Base-by-base conservation (phyloP, 2,888 invertebrate species). In the Aphelenchoides bicaudatus region DNA sequence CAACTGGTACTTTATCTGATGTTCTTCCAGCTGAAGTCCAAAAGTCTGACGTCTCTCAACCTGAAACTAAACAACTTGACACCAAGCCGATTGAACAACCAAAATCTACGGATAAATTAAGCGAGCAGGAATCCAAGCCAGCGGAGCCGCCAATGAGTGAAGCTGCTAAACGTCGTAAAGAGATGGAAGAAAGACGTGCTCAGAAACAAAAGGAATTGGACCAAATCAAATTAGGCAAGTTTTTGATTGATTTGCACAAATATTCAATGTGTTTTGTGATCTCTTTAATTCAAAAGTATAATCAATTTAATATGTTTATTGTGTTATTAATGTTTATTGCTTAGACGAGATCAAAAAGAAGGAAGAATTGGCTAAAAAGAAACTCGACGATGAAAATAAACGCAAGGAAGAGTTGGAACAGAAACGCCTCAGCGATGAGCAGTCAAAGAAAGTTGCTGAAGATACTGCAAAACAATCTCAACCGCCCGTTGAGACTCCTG, bases 291-390 rank as follows among this genome's bases (percentile, higher is more conserved):
- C n/a, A n/a, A n/a, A n/a, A n/a, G n/a, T n/a, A n/a, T n/a, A n/a
- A n/a, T n/a, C n/a, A n/a, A n/a, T n/a, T n/a, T n/a, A n/a, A n/a
- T n/a, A n/a, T n/a, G n/a, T n/a, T n/a, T n/a, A n/a, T n/a, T n/a
- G n/a, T n/a, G n/a, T n/a, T n/a, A n/a, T n/a, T n/a, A n/a, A n/a
- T n/a, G n/a, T n/a, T n/a, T n/a, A n/a, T n/a, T n/a, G 8, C 3
- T 37, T 6, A 46, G 52, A 2, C 16, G 3, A 37, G 38, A 2
- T 37, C 61, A 62, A 34, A 30, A 13, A 16, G 37, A 23, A 21
- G 21, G 61, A 55, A 0, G 46, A 56, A 23, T 48, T 49, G 16
- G 56, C 37, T n/a, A 65, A 69, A 29, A 19, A 49, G 55, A 47
- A 61, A 48, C 59, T 56, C 21, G 63, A 58, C 4, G 54, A 46